Evolutionary conservation across 2,888 invertebrate species (phyloP).

Genomic region (Cenopis cana): DNA sequence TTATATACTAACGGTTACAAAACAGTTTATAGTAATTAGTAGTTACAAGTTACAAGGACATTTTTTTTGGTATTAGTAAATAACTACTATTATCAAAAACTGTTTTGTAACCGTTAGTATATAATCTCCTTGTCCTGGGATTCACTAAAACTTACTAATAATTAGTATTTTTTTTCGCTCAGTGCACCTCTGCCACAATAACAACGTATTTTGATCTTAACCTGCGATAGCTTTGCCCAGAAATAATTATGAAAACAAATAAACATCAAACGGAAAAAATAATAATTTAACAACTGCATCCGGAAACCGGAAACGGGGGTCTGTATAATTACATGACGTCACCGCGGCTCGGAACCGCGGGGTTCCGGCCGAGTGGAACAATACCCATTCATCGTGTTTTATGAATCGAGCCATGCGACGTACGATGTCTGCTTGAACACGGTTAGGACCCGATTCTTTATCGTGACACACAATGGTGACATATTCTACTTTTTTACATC

Average conservation of each 20-base stretch:
- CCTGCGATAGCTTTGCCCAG: constrained; percentile 1
- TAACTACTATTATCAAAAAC: too few relatives aligned
- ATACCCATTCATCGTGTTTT: constrained; percentile 60
- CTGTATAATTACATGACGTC: constrained; percentile 75
- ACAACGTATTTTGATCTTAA: not conserved
- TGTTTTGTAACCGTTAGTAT: too few relatives aligned
- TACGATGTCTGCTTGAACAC: not conserved
- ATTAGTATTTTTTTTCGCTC: too few relatives aligned
- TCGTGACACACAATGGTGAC: constrained; percentile 18
- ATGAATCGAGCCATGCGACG: constrained; percentile 50
- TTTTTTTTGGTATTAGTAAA: too few relatives aligned
- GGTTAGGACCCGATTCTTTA: constrained; percentile 15
- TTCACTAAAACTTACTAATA: too few relatives aligned
- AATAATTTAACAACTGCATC: constrained; percentile 48
- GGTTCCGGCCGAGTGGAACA: constrained; percentile 67
- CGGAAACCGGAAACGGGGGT: constrained; percentile 62
- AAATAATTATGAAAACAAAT: constrained; percentile 31
- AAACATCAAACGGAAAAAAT: constrained; percentile 22
- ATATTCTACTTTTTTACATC: constrained; percentile 7
- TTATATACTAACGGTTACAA: too few relatives aligned
- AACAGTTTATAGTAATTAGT: too few relatives aligned
- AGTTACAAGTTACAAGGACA: too few relatives aligned
- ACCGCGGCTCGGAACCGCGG: constrained; percentile 60
- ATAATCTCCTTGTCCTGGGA: too few relatives aligned
- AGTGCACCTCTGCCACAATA: not conserved